Conservation (phyloP, 2,888 invertebrate genomes). For the Camptogramma bilineatum region DNA sequence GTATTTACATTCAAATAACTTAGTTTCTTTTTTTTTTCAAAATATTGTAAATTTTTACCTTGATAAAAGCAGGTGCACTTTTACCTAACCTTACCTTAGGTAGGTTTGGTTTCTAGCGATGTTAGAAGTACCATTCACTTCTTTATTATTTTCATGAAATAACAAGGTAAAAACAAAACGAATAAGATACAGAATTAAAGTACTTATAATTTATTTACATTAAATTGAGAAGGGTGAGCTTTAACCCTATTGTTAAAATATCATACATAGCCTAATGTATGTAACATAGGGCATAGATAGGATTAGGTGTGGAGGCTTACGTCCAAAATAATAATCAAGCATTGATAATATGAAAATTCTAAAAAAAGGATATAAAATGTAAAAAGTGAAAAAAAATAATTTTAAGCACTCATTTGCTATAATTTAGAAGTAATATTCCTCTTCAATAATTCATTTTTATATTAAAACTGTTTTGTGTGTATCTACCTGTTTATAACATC, state of each 20-base stretch:
- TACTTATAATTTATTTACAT: slow-evolving; percentile 29
- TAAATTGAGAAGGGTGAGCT: slow-evolving; percentile 25
- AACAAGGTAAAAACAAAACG: background rate
- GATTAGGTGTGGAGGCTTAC: slow-evolving; percentile 44
- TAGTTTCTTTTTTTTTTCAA: background rate
- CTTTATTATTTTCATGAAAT: background rate
- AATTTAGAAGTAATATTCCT: slow-evolving; percentile 46
- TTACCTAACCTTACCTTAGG: too few relatives aligned
- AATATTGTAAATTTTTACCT: background rate
- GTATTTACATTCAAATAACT: background rate
- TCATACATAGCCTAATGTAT: too few relatives aligned
- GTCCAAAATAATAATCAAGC: slow-evolving; percentile 46
- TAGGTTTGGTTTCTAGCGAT: too few relatives aligned
- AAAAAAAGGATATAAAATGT: slow-evolving; percentile 65
- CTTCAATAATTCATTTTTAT: slow-evolving; percentile 38
- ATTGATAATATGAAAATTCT: slow-evolving; percentile 56
- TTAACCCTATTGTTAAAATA: slow-evolving; percentile 16
- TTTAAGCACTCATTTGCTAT: slow-evolving; percentile 59
- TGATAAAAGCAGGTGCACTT: too few relatives aligned
- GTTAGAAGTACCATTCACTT: background rate
- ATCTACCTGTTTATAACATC: background rate
- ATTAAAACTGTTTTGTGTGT: slow-evolving; percentile 17
- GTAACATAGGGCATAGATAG: slow-evolving; percentile 42
- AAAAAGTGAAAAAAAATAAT: slow-evolving; percentile 63
- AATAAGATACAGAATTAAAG: slow-evolving; percentile 8